These are phyloP conservation scores for Bilobella aurantiaca DNA, from an alignment of 1,140 invertebrate genomes.

Conservation along the genomic window DNA sequence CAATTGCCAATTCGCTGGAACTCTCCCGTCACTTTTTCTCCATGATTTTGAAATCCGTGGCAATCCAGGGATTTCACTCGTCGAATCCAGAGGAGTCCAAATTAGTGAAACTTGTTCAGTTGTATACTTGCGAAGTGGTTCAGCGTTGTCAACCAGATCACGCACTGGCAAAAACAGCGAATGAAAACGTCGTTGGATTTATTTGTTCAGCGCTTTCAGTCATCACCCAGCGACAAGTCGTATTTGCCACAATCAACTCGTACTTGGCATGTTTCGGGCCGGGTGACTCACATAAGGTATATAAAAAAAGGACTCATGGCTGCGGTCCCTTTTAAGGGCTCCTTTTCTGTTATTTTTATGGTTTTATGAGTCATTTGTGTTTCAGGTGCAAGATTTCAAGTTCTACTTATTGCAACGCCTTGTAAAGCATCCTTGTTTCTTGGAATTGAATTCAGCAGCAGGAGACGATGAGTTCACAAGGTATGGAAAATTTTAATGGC, in stretches of 20 bases:
- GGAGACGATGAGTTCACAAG: slow-evolving; percentile 31
- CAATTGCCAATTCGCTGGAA: slow-evolving; percentile 32
- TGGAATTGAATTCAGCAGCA: slow-evolving; percentile 26
- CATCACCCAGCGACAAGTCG: slow-evolving; percentile 24
- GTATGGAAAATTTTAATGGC: slow-evolving; percentile 7
- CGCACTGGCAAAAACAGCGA: slow-evolving; percentile 22
- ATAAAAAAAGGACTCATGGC: background rate
- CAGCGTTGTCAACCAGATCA: slow-evolving; percentile 31
- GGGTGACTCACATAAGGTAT: slow-evolving; percentile 32
- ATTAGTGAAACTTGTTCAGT: slow-evolving; percentile 27
- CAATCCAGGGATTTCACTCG: slow-evolving; percentile 28
- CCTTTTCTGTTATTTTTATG: slow-evolving; percentile 3
- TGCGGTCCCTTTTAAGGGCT: background rate
- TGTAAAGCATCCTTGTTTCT: slow-evolving; percentile 30
- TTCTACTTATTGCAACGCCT: slow-evolving; percentile 26
- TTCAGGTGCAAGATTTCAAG: slow-evolving; percentile 31
- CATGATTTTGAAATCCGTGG: slow-evolving; percentile 33
- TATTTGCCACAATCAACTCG: slow-evolving; percentile 31
- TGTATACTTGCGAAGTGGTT: slow-evolving; percentile 31
- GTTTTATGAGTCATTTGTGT: no score
- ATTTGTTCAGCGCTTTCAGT: slow-evolving; percentile 24
- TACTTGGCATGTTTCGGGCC: slow-evolving; percentile 35
- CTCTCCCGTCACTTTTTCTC: slow-evolving; percentile 27
- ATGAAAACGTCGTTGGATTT: slow-evolving; percentile 26
- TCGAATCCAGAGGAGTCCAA: slow-evolving; percentile 28